Evolutionary conservation across 2,797 vertebrate genomes (phyloP).

Genomic region (Caiman crocodilus): DNA sequence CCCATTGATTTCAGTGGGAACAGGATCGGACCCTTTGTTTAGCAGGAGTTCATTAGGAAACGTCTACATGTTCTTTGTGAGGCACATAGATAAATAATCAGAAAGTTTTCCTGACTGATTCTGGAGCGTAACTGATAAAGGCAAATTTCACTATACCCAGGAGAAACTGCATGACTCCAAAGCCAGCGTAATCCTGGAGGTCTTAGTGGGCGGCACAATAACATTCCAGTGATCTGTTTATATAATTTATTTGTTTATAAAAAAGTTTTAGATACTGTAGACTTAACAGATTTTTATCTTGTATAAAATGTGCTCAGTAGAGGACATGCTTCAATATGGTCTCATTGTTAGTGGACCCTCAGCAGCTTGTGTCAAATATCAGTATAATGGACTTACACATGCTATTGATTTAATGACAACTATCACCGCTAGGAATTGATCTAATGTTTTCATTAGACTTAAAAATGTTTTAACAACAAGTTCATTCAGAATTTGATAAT

Average conservation of each 20-base stretch:
- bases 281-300: conserved; percentile 66
- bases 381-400: conserved; percentile 49
- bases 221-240: conserved; percentile 41
- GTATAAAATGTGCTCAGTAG: conserved; percentile 26
- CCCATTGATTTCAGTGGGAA: rapidly evolving
- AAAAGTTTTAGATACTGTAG: conserved; percentile 52
- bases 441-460: conserved; percentile 80
- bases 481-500: conserved; percentile 72
- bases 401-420: conserved; percentile 82
- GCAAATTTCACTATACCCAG: background rate
- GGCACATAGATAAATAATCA: conserved; percentile 37
- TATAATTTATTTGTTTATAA: conserved; percentile 40
- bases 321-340: conserved; percentile 48
- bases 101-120: conserved; percentile 1
- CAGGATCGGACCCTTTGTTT: background rate
- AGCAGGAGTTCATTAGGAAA: background rate
- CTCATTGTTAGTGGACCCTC: conserved; percentile 59
- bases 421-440: conserved; percentile 64
- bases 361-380: conserved; percentile 61
- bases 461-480: conserved; percentile 81
- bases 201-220: conserved; percentile 28
- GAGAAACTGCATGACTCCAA: conserved; percentile 52
- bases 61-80: background rate
- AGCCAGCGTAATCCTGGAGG: conserved; percentile 47
- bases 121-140: conserved; percentile 49